These are phyloP conservation scores for Drosophila picticornis DNA, from an alignment of 2,888 invertebrate genomes.

Conservation along the genomic window DNA sequence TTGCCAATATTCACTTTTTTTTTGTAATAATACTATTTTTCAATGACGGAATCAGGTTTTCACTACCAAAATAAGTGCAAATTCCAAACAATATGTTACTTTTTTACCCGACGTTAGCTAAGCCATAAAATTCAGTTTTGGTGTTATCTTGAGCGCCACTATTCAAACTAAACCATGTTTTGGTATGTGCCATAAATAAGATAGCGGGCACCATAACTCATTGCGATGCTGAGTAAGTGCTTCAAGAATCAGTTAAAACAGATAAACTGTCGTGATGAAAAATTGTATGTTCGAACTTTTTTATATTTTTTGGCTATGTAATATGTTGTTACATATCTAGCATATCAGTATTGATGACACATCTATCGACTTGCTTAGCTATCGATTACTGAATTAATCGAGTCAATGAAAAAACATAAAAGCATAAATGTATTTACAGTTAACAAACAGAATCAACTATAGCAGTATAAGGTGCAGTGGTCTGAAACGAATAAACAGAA, in stretches of 20 bases:
- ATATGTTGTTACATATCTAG: neutral
- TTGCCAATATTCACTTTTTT: neutral
- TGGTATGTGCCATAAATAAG: neutral
- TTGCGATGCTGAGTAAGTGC: neutral
- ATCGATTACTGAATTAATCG: conserved; percentile 41
- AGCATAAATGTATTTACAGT: conserved; percentile 61
- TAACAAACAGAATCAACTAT: conserved; percentile 47
- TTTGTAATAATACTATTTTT: neutral
- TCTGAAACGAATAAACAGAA: neutral
- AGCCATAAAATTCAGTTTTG: neutral
- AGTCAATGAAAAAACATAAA: conserved; percentile 44
- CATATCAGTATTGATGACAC: conserved; percentile 19
- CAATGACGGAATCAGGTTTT: neutral
- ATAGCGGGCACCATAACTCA: neutral
- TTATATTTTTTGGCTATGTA: neutral
- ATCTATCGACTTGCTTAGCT: conserved; percentile 23
- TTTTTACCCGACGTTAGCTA: neutral
- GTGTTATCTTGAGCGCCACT: neutral
- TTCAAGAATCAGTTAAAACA: too few relatives aligned
- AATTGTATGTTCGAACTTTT: neutral
- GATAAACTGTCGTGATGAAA: neutral
- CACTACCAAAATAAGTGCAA: neutral
- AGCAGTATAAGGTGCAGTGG: conserved; percentile 36
- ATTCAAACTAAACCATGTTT: neutral
- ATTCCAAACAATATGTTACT: neutral